These are phyloP conservation scores for Larimichthys polyactis DNA, from an alignment of 2,113 vertebrate species.

Conservation along the genomic window DNA sequence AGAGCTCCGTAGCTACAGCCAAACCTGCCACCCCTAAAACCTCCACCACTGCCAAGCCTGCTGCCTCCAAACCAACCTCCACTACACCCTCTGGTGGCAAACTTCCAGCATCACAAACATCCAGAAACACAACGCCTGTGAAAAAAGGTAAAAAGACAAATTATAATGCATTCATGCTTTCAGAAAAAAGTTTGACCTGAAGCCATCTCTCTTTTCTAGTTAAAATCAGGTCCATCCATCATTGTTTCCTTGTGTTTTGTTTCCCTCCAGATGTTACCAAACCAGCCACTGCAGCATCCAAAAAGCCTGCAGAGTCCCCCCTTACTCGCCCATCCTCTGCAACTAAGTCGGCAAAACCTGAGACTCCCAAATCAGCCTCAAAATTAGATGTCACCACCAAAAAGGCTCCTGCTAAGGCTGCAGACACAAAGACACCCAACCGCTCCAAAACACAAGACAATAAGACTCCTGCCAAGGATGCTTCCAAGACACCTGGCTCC, in stretches of 20 bases:
- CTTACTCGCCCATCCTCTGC: conserved; percentile 70
- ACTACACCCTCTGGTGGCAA: conserved; percentile 82
- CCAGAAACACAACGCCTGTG: conserved; percentile 74
- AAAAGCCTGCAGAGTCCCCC: conserved; percentile 77
- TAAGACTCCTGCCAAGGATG: conserved; percentile 72
- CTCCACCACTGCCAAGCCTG: conserved; percentile 63
- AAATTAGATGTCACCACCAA: conserved; percentile 73
- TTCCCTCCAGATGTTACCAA: conserved; percentile 80
- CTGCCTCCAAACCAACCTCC: conserved; percentile 75
- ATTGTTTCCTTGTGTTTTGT: conserved; percentile 29
- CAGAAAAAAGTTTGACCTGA: not conserved
- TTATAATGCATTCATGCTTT: too few species aligned
- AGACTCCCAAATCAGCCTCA: conserved; percentile 74
- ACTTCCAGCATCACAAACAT: conserved; percentile 64
- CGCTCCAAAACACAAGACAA: conserved; percentile 76
- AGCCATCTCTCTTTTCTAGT: not conserved
- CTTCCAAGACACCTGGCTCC: conserved; percentile 59
- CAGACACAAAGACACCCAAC: conserved; percentile 76
- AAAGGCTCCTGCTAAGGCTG: conserved; percentile 72
- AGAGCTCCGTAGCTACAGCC: conserved; percentile 63
- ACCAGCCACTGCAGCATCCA: conserved; percentile 72
- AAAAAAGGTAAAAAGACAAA: conserved; percentile 80
- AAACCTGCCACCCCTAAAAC: conserved; percentile 76
- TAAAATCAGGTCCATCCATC: not conserved
- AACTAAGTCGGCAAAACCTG: conserved; percentile 77